These are phyloP conservation scores for Solenopsis fugax DNA, from an alignment of 1,140 invertebrate genomes.

Conservation along the genomic window DNA sequence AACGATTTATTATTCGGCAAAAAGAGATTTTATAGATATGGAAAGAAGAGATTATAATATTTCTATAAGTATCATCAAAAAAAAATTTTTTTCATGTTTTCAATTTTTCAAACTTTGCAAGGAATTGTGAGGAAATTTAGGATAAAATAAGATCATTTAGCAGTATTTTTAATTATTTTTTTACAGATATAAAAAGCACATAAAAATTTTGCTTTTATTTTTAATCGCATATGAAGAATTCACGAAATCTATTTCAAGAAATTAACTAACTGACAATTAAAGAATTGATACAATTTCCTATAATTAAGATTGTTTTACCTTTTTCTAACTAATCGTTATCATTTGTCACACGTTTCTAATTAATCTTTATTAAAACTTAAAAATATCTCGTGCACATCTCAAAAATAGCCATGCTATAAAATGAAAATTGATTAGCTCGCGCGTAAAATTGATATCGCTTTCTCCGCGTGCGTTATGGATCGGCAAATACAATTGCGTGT, in stretches of 20 bases:
- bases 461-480: slow-evolving; percentile 11
- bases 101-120: not conserved
- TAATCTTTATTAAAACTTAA: not conserved
- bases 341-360: not conserved
- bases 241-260: not conserved
- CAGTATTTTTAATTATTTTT: not conserved
- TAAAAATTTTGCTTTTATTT: not conserved
- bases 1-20: not conserved
- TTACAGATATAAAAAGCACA: not conserved
- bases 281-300: not conserved
- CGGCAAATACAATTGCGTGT: slow-evolving; percentile 37
- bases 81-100: not conserved
- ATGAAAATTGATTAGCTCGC: not conserved
- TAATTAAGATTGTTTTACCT: not conserved
- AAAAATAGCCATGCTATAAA: not conserved
- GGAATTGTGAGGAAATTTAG: not conserved
- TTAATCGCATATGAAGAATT: not conserved
- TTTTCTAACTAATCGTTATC: not conserved
- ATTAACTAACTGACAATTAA: not conserved
- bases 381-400: not conserved
- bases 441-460: slow-evolving; percentile 16
- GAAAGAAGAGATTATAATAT: not conserved
- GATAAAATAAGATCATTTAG: not conserved
- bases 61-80: too few species aligned
- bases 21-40: not conserved